A percentile compares a stretch with the other conserved stretches of the same genome.
These are phyloP conservation scores for Galerucella pusilla DNA, from an alignment of 2,888 invertebrate species.

Conservation along the genomic window DNA sequence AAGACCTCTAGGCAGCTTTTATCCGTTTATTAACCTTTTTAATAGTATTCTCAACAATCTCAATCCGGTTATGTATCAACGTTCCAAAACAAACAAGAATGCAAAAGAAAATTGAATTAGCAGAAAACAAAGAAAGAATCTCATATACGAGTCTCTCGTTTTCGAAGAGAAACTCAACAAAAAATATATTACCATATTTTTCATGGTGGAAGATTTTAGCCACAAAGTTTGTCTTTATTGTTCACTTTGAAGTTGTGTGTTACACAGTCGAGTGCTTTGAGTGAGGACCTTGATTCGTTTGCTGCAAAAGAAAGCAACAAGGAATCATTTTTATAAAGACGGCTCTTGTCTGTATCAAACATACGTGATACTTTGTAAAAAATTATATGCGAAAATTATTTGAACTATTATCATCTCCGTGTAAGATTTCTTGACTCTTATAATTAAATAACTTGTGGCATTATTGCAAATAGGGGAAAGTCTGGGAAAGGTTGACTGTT, in stretches of 20 bases:
- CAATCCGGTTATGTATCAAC: constrained; percentile 25
- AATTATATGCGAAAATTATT: too few species aligned
- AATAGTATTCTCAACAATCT: constrained; percentile 18
- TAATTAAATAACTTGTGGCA: too few species aligned
- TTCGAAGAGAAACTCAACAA: constrained; percentile 24
- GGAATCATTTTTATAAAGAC: constrained; percentile 32
- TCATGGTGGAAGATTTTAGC: constrained; percentile 42
- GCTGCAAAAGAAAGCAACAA: constrained; percentile 29
- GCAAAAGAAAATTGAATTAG: constrained; percentile 37
- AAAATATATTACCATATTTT: constrained; percentile 44
- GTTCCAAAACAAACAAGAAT: constrained; percentile 21
- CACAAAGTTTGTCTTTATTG: constrained; percentile 44
- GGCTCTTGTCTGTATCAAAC: constrained; percentile 10
- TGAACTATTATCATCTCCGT: too few species aligned
- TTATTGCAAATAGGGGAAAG: too few species aligned
- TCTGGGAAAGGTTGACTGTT: too few species aligned
- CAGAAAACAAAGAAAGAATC: constrained; percentile 36
- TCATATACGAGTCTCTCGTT: constrained; percentile 30
- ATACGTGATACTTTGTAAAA: background rate
- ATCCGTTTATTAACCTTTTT: constrained; percentile 14
- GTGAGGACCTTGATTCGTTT: constrained; percentile 31
- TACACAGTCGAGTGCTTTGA: constrained; percentile 38
- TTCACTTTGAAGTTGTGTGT: constrained; percentile 45
- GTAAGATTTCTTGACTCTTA: too few species aligned
- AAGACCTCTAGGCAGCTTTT: background rate